Conservation (phyloP, 1,140 invertebrate species). For the Nasonia vitripennis region DNA sequence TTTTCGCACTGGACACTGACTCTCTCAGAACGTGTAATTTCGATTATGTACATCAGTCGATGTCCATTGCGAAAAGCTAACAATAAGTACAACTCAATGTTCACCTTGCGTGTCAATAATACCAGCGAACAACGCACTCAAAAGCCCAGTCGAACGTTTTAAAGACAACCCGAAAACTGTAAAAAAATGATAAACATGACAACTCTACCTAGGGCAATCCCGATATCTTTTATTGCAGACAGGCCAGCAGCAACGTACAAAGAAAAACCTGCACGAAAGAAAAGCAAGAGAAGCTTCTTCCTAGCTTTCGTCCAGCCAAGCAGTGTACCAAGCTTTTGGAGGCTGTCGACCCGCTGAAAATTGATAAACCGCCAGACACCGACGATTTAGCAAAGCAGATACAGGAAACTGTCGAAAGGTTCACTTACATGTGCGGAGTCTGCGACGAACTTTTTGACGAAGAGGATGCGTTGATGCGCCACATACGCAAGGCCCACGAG, state of each 20-base stretch:
- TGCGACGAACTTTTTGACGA: slow-evolving; percentile 10
- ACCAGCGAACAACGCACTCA: neutral
- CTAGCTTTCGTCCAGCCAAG: neutral
- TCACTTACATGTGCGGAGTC: slow-evolving; percentile 22
- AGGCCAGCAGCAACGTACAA: neutral
- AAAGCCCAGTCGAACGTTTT: neutral
- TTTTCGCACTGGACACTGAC: neutral
- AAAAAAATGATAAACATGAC: neutral
- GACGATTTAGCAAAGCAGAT: neutral
- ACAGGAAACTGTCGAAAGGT: neutral
- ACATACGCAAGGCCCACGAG: slow-evolving; percentile 9
- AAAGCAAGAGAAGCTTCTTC: neutral
- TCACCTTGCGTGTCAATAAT: neutral
- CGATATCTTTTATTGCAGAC: slow-evolving; percentile 41
- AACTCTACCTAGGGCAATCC: slow-evolving; percentile 11
- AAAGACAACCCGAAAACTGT: neutral
- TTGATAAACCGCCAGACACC: neutral
- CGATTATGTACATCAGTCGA: too few relatives aligned
- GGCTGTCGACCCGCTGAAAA: neutral
- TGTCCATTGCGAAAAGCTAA: too few relatives aligned
- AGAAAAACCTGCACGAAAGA: neutral
- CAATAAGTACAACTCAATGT: neutral
- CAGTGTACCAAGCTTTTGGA: neutral
- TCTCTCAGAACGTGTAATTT: neutral
- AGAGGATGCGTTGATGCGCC: slow-evolving; percentile 4